Percentiles rank a stretch among this genome's conserved stretches.
Evolutionary conservation across 2,888 invertebrate species (phyloP).

Genomic region (Anarsia innoxiella): DNA sequence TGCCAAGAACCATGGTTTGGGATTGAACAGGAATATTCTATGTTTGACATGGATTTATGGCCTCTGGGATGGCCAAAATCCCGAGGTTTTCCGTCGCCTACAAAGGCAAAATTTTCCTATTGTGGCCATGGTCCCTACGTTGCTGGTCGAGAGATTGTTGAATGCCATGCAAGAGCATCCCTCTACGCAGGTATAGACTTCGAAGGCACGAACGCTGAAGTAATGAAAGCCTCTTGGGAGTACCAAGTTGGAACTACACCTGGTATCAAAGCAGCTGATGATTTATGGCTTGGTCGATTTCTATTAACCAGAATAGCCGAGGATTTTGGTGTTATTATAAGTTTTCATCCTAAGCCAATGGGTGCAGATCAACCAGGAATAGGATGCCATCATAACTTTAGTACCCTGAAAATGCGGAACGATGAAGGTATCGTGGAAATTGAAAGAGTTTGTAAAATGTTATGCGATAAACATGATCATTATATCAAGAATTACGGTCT

Average conservation of each 20-base stretch:
- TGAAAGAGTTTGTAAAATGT: slow-evolving; percentile 89
- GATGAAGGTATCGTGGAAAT: slow-evolving; percentile 84
- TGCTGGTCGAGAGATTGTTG: slow-evolving; percentile 94
- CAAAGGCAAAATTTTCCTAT: slow-evolving; percentile 86
- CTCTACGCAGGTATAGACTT: slow-evolving; percentile 94
- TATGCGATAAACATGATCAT: slow-evolving; percentile 60
- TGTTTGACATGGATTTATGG: slow-evolving; percentile 87
- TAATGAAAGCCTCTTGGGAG: slow-evolving; percentile 97
- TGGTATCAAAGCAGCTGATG: slow-evolving; percentile 88
- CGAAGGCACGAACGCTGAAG: slow-evolving; percentile 97
- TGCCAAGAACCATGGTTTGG: slow-evolving; percentile 90
- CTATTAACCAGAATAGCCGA: slow-evolving; percentile 88
- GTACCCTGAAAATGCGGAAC: slow-evolving; percentile 87
- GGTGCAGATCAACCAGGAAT: slow-evolving; percentile 90
- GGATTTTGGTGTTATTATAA: slow-evolving; percentile 84
- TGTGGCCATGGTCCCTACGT: slow-evolving; percentile 97
- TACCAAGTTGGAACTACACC: slow-evolving; percentile 93
- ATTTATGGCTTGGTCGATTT: slow-evolving; percentile 91
- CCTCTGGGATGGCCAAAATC: slow-evolving; percentile 95
- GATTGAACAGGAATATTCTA: slow-evolving; percentile 93
- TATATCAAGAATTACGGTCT: slow-evolving; percentile 94
- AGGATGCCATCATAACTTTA: slow-evolving; percentile 93
- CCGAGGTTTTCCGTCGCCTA: slow-evolving; percentile 85
- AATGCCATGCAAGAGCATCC: slow-evolving; percentile 89
- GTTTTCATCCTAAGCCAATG: slow-evolving; percentile 82